Conservation (phyloP, 2,113 vertebrate genomes). For the Oreotrochilus melanogaster region DNA sequence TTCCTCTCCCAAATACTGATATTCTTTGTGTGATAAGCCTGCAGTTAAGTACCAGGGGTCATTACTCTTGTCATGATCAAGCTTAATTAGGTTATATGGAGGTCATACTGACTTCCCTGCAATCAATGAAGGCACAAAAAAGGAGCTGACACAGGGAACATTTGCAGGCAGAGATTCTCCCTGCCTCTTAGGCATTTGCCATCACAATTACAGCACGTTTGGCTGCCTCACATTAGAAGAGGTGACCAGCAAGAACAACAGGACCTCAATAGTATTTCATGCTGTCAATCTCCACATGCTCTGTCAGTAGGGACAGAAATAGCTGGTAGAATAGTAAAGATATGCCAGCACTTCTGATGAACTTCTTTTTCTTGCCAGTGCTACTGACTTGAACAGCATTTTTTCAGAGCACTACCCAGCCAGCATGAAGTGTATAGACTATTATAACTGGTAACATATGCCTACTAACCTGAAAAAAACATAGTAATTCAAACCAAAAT, state of each 20-base stretch:
- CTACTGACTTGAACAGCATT: not conserved
- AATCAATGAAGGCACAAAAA: not conserved
- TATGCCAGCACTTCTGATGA: not conserved
- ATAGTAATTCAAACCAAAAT: not conserved
- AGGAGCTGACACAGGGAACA: not conserved
- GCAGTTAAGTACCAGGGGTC: not conserved
- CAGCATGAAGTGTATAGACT: not conserved
- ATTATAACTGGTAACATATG: not conserved
- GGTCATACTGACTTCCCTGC: not conserved
- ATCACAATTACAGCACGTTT: not conserved
- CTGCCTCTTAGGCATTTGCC: not conserved
- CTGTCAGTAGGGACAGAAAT: not conserved
- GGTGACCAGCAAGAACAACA: not conserved
- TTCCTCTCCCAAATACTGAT: not conserved
- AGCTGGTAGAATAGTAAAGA: not conserved
- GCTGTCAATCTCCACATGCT: rapidly evolving
- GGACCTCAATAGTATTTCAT: not conserved
- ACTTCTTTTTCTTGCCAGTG: not conserved
- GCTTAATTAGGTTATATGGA: not conserved
- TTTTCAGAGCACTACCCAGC: not conserved
- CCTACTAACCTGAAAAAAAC: not conserved
- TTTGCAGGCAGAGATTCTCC: not conserved
- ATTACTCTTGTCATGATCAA: not conserved
- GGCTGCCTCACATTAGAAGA: not conserved
- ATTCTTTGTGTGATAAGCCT: not conserved